Percentiles rank a stretch among this genome's conserved stretches.
These are phyloP conservation scores for Machimus rusticus DNA, from an alignment of 2,888 invertebrate genomes.

Conservation along the genomic window DNA sequence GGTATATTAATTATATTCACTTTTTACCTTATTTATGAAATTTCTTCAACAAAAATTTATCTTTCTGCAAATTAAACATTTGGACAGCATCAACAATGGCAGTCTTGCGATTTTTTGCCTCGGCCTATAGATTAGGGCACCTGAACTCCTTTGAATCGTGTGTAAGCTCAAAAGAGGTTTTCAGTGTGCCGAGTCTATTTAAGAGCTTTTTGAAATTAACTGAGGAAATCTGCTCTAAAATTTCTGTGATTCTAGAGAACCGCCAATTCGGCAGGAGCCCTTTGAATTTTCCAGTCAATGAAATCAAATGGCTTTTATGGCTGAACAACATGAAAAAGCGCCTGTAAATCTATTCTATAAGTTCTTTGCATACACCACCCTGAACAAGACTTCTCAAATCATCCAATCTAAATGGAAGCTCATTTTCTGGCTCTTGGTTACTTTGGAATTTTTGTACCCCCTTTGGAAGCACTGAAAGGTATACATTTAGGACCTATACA, in stretches of 20 bases:
- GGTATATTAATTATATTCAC: slow-evolving; percentile 4
- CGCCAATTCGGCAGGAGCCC: not conserved
- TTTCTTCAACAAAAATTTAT: not conserved
- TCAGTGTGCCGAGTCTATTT: not conserved
- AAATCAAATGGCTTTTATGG: not conserved
- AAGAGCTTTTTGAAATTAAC: not conserved
- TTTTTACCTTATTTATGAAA: not conserved
- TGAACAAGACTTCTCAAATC: not conserved
- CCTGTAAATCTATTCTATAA: not conserved
- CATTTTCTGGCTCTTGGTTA: not conserved
- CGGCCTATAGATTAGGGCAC: not conserved
- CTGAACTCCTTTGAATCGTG: not conserved
- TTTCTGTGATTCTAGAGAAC: not conserved
- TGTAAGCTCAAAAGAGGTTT: not conserved
- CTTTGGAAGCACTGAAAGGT: too few species aligned
- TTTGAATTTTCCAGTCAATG: not conserved
- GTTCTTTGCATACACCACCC: not conserved
- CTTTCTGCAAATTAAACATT: not conserved
- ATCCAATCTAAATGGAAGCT: not conserved
- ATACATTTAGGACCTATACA: too few species aligned
- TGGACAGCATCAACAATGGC: not conserved
- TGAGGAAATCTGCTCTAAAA: not conserved
- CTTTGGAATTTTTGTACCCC: not conserved
- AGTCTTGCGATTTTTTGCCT: not conserved
- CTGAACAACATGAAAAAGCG: not conserved